Percentiles rank a stretch among this genome's conserved stretches.
These are phyloP conservation scores for Leptocoma aspasia DNA, from an alignment of 2,113 vertebrate genomes.

Conservation along the genomic window DNA sequence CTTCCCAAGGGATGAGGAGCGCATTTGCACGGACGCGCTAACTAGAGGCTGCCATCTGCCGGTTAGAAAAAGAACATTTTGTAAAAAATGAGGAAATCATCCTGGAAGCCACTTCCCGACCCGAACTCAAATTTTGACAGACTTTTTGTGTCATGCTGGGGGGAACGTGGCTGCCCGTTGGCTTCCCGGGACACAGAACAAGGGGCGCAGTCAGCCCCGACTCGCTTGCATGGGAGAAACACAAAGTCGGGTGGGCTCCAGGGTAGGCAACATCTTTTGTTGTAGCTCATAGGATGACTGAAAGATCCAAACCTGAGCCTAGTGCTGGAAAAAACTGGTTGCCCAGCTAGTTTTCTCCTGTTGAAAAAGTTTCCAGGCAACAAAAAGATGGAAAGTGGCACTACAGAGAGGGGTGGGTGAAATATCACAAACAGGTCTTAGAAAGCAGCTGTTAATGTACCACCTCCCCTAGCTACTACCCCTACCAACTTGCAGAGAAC, in stretches of 20 bases:
- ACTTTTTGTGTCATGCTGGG: not conserved
- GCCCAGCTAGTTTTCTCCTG: not conserved
- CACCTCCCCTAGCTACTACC: not conserved
- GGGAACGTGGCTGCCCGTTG: accelerated
- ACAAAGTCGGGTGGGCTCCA: accelerated
- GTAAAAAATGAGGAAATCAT: not conserved
- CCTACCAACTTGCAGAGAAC: not conserved
- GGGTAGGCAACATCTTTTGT: accelerated
- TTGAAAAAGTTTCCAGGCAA: not conserved
- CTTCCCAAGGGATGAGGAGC: not conserved
- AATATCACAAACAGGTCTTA: not conserved
- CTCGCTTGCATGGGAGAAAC: accelerated
- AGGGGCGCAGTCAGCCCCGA: not conserved
- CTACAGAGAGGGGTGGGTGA: not conserved
- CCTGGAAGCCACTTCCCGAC: accelerated
- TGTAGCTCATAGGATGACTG: not conserved
- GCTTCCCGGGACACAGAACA: not conserved
- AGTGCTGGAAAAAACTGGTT: not conserved
- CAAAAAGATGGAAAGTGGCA: not conserved
- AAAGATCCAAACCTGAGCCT: not conserved
- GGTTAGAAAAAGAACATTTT: not conserved
- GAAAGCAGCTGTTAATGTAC: not conserved
- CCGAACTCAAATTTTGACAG: not conserved
- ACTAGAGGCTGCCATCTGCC: constrained; percentile 22
- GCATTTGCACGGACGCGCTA: accelerated